Evolutionary conservation across 2,113 vertebrate species (phyloP), one percentile per base, ranked within the genome.

Genomic region (Gambusia affinis): DNA sequence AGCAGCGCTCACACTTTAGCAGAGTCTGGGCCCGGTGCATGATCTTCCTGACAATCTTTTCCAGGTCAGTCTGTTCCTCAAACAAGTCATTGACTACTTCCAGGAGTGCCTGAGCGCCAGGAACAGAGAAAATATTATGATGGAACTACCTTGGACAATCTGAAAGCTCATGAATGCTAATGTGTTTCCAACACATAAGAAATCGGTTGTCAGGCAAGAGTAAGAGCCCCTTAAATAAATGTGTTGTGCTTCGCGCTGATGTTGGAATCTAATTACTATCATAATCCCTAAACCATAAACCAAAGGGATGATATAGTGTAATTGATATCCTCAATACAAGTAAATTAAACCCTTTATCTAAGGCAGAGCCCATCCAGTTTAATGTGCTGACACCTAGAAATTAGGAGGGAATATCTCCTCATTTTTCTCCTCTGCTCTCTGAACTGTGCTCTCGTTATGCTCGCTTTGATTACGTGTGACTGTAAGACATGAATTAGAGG

Each of bases 21-120:
- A 99, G 92, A 12, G 97, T 98, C 94, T 99, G 98, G 61, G 98
- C 98, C 28, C 98, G 97, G 87, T 98, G 97, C 98, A 99, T 99
- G 86, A 99, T 99, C 95, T 99, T 99, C 93, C 97, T 96, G 79
- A 99, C 97, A 85, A 99, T 97, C 94, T 99, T 99, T 95, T 99
- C 98, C 92, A 99, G 91, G 92, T 99, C 97, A 51, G 98, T 99
- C 92, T 99, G 98, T 88, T 99, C 98, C 79, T 99, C 98, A 92
- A 99, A 99, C 89, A 99, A 95, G 78, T 99, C 98, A 86, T 99
- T 99, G 85, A 99, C 98, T 39, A 99, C 98, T 92, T 99, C 98
- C 75, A 99, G 85, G 86, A 99, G 95, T 70, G 98, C 96, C 98
- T 99, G 84, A 47, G 76, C 65, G 77, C 30, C 70, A 62, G 31